Conservation (phyloP, 2,888 invertebrate genomes). For the Theodoxus fluviatilis region DNA sequence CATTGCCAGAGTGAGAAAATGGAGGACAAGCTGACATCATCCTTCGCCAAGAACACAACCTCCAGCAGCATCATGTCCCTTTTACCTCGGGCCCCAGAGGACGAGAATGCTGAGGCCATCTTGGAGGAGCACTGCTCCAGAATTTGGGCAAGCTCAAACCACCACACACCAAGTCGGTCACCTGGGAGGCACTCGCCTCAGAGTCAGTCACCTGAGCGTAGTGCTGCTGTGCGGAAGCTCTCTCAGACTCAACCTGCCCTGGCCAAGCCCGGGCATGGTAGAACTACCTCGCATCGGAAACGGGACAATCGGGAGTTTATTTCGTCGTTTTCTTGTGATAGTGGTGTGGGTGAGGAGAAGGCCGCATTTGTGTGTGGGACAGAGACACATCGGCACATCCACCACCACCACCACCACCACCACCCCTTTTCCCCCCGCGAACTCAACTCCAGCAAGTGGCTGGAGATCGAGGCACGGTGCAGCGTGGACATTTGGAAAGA, state of each 20-base stretch:
- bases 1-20: too few relatives aligned
- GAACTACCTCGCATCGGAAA: conserved; percentile 34
- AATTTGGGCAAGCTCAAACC: conserved; percentile 80
- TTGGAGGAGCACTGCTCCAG: conserved; percentile 86
- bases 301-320: conserved; percentile 36
- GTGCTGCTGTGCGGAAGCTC: conserved; percentile 23
- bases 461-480: conserved; percentile 49
- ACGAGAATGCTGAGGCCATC: conserved; percentile 65
- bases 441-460: conserved; percentile 41
- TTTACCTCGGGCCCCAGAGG: conserved; percentile 70
- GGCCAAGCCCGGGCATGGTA: too few relatives aligned
- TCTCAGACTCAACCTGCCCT: conserved; percentile 34
- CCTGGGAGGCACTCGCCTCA: conserved; percentile 72
- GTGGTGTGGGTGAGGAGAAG: conserved; percentile 69
- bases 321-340: conserved; percentile 73
- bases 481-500: conserved; percentile 42
- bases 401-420: conserved; percentile 62
- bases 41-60: conserved; percentile 42
- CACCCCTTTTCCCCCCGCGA: conserved; percentile 70
- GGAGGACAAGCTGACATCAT: conserved; percentile 33
- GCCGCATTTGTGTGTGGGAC: conserved; percentile 33
- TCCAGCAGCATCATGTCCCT: conserved; percentile 49
- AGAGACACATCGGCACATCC: conserved; percentile 55
- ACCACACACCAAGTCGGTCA: conserved; percentile 78
- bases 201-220: conserved; percentile 58